Evolutionary conservation across 2,797 vertebrate species (phyloP), one percentile per base, ranked within the genome.

Genomic region (Brachyrhaphis roseni): DNA sequence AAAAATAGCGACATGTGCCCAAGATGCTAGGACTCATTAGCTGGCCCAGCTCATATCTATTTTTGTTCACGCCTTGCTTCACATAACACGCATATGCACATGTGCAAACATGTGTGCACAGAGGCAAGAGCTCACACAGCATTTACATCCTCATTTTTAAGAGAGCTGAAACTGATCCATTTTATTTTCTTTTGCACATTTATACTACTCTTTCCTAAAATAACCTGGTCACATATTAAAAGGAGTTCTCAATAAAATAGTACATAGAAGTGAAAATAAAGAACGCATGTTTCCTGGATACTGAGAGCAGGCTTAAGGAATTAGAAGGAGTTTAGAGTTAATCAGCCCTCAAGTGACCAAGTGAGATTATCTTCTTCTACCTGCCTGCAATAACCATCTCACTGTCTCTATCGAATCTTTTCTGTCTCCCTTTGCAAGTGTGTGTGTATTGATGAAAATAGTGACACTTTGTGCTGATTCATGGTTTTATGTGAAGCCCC

Each of bases 321-420:
- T 95, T 95, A 95, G 90, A 87, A 82, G 92, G 92, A 93, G 92
- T 95, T 95, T 94, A 94, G 91, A 94, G 93, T 91, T 94, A 95
- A 95, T 95, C 93, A 90, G 85, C 86, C 87, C 92, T 84, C 91
- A 90, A 92, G 92, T 93, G 90, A 92, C 91, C 90, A 90, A 89
- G 84, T 89, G 79, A 94, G 94, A 94, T 95, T 95, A 94, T 93
- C 93, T 90, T 87, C 80, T 91, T 90, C 87, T 93, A 89, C 90
- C 89, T 90, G 89, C 84, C 89, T 77, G 76, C 87, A 86, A 81
- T 77, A 84, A 86, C 88, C 70, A 81, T 82, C 87, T 80, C 84
- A 78, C 84, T 66, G 77, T 85, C 86, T 82, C 79, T 57, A 79
- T 86, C 74, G 78, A 82, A 82, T 81, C 77, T 31, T 83, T 53